Evolutionary conservation across 2,113 vertebrate species (phyloP), one percentile per base, ranked within the genome.

Genomic region (Synchiropus splendidus): DNA sequence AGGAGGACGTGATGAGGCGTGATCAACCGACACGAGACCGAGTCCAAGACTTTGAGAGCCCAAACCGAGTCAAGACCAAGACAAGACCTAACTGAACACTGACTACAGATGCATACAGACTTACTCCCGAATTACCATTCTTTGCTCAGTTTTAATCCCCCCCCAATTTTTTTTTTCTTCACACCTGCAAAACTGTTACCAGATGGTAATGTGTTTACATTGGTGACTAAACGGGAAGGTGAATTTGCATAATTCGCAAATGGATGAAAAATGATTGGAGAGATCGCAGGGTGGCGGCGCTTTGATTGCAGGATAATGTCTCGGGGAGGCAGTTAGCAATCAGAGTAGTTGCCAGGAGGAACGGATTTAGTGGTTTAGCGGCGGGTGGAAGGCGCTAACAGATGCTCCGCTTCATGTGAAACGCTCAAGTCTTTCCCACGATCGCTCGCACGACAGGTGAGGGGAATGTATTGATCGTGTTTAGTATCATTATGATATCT

Each of bases 231-330:
- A 69, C 57, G 39, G 45, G 48, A 39, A 34, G 39, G 42, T n/a
- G 15, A 14, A 48, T 70, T 48, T 51, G 37, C 48, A 54, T 63
- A 40, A 74, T 63, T 50, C 46, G 36, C 33, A 65, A 51, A 55
- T 16, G 45, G 33, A 51, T 53, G 35, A 34, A 39, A 50, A 48
- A 42, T 57, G 61, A 69, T 63, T 63, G 65, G 43, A 36, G 21
- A 56, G 58, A 63, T 66, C 13, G 35, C 2, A 39, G 39, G 45
- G 39, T 37, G 48, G 40, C 10, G 2, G 6, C 33, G 48, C 21
- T 54, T 51, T 63, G 48, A 69, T 70, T 60, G 51, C 34, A 57
- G 61, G 42, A 36, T 53, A 31, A 38, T 6, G 31, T 59, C 36
- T 41, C 2, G 9, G 32, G 16, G n/a, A 61, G 31, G 31, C 6